A percentile compares a stretch with the other conserved stretches of the same genome.
Evolutionary conservation across 2,113 vertebrate genomes (phyloP).

Genomic region (Sisor rabdophorus): DNA sequence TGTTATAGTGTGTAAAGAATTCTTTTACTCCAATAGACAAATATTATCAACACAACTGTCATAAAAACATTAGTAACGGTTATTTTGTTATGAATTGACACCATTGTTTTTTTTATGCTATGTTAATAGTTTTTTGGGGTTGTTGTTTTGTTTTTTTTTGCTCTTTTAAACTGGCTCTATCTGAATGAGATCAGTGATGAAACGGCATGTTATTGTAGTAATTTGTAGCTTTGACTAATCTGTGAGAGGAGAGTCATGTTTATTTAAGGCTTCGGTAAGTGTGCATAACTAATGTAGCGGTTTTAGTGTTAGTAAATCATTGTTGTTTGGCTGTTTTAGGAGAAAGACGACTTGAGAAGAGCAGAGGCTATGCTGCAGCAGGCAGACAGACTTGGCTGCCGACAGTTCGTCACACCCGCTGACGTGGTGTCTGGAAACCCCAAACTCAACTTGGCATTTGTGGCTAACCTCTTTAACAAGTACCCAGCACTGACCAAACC

Average conservation of each 20-base stretch:
- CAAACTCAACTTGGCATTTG: slow-evolving; percentile 94
- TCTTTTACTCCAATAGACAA: neutral
- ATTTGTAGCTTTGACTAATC: neutral
- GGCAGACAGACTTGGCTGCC: slow-evolving; percentile 84
- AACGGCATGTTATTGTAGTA: neutral
- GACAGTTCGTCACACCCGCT: slow-evolving; percentile 87
- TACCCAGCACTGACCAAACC: slow-evolving; percentile 91
- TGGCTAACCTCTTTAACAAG: slow-evolving; percentile 96
- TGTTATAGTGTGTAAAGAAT: neutral
- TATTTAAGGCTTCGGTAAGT: slow-evolving; percentile 6
- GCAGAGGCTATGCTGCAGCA: slow-evolving; percentile 88
- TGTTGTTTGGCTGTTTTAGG: slow-evolving; percentile 63
- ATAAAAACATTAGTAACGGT: neutral
- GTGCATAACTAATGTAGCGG: neutral
- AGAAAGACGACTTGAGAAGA: slow-evolving; percentile 80
- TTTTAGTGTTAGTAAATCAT: neutral
- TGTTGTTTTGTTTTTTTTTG: neutral
- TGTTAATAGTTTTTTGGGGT: neutral
- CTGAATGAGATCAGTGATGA: neutral
- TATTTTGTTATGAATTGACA: neutral
- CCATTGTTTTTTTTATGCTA: neutral
- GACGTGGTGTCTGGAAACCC: slow-evolving; percentile 90
- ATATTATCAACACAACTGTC: neutral
- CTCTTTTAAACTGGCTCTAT: slow-evolving; percentile 8
- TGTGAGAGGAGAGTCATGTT: neutral